Percentiles rank a stretch among this genome's conserved stretches.
These are phyloP conservation scores for Eupithecia subumbrata DNA, from an alignment of 2,888 invertebrate species.

Conservation along the genomic window DNA sequence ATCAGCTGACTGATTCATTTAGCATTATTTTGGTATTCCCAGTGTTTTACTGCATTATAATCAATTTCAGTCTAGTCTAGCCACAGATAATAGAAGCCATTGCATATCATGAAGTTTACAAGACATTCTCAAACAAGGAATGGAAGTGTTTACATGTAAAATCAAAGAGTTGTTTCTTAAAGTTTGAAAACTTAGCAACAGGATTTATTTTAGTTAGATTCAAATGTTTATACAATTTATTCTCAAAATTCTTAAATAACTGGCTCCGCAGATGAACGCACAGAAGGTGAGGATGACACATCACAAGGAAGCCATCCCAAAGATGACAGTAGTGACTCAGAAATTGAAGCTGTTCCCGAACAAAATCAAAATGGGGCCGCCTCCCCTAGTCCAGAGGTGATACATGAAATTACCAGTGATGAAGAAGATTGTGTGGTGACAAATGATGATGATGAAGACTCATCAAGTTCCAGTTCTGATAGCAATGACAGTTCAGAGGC, in stretches of 20 bases:
- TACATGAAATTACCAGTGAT: slow-evolving; percentile 81
- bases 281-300: slow-evolving; percentile 80
- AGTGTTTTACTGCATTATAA: slow-evolving; percentile 15
- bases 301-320: slow-evolving; percentile 80
- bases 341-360: slow-evolving; percentile 65
- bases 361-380: slow-evolving; percentile 74
- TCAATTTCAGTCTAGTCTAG: slow-evolving; percentile 13
- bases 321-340: slow-evolving; percentile 77
- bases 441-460: slow-evolving; percentile 79
- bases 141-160: not conserved
- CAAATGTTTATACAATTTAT: slow-evolving; percentile 32
- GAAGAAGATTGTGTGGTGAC: slow-evolving; percentile 83
- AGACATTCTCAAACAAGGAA: not conserved
- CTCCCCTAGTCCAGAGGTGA: slow-evolving; percentile 73
- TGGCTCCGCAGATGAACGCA: slow-evolving; percentile 73
- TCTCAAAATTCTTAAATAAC: slow-evolving; percentile 44
- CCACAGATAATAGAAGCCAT: slow-evolving; percentile 20
- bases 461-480: slow-evolving; percentile 82
- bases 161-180: not conserved
- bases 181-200: not conserved
- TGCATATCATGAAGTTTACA: slow-evolving; percentile 18
- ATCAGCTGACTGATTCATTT: slow-evolving; percentile 40
- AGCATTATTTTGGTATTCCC: slow-evolving; percentile 12
- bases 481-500: slow-evolving; percentile 85
- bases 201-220: not conserved